Evolutionary conservation across 2,888 invertebrate genomes (phyloP).

Genomic region (Zele albiditarsus): DNA sequence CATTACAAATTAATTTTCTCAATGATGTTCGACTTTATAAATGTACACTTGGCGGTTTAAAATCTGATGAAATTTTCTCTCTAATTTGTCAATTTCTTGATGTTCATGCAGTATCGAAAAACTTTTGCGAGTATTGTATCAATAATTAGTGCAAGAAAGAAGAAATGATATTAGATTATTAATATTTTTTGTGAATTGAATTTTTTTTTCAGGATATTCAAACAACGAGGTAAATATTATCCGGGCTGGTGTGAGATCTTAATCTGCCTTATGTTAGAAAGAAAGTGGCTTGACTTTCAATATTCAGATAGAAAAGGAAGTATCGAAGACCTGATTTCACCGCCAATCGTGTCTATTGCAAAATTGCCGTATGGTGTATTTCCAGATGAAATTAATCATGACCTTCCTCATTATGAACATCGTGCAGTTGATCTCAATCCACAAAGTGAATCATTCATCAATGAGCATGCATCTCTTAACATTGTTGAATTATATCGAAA

Average conservation of each 20-base stretch:
- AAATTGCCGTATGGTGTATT: conserved; percentile 52
- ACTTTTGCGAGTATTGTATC: conserved; percentile 73
- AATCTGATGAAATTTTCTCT: conserved; percentile 71
- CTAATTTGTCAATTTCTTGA: conserved; percentile 78
- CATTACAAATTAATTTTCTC: conserved; percentile 46
- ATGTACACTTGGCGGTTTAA: conserved; percentile 71
- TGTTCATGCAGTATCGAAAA: conserved; percentile 75
- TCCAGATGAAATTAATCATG: conserved; percentile 55
- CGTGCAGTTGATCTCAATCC: conserved; percentile 46
- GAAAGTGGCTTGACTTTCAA: conserved; percentile 68
- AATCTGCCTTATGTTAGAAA: conserved; percentile 74
- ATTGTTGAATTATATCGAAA: conserved; percentile 39
- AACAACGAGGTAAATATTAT: conserved; percentile 48
- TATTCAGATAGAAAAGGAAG: conserved; percentile 66
- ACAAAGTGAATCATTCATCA: conserved; percentile 30
- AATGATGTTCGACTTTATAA: conserved; percentile 52
- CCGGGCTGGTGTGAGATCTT: conserved; percentile 76
- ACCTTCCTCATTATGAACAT: conserved; percentile 40
- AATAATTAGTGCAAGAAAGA: not conserved
- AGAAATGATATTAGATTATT: too few relatives aligned
- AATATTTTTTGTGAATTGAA: not conserved
- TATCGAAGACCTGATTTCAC: conserved; percentile 70
- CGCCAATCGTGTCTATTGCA: conserved; percentile 64
- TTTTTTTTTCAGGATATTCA: conserved; percentile 31
- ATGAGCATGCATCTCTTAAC: conserved; percentile 18